phyloP scores from a whole-genome alignment of 2,888 invertebrate species.

The Cataglyphis rosenhaueri region DNA sequence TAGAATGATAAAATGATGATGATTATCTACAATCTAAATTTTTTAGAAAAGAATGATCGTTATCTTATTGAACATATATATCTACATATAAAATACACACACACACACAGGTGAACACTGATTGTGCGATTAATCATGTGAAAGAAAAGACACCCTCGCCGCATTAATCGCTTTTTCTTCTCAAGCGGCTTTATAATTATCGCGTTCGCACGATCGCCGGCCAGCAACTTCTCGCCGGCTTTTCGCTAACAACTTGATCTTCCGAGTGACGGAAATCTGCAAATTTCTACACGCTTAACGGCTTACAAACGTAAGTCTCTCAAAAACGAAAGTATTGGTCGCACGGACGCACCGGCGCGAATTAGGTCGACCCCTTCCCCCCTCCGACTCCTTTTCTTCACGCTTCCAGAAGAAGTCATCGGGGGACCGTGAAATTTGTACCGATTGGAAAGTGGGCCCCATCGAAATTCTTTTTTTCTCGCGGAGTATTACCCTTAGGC shows the following conservation, averaged over 20 bases:
- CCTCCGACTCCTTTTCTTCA: slow-evolving; percentile 26
- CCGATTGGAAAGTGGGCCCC: slow-evolving; percentile 64
- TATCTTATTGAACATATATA: background rate
- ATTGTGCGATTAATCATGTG: slow-evolving; percentile 49
- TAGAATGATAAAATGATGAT: background rate
- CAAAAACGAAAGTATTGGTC: slow-evolving; percentile 73
- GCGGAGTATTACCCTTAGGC: slow-evolving; percentile 18
- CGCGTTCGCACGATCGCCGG: slow-evolving; percentile 46
- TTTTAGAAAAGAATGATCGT: background rate
- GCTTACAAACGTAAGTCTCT: slow-evolving; percentile 59
- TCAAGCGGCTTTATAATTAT: slow-evolving; percentile 57
- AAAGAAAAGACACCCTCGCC: slow-evolving; percentile 39
- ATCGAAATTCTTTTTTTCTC: slow-evolving; percentile 9
- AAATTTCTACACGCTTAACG: slow-evolving; percentile 42
- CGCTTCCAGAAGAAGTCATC: slow-evolving; percentile 24
- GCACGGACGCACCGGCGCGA: slow-evolving; percentile 52
- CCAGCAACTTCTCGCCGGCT: slow-evolving; percentile 11
- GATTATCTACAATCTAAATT: background rate
- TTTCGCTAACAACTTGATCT: background rate
- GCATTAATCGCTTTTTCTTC: slow-evolving; percentile 56
- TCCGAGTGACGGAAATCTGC: slow-evolving; percentile 32
- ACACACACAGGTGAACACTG: slow-evolving; percentile 14
- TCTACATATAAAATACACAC: slow-evolving; percentile 28
- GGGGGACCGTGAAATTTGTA: slow-evolving; percentile 61
- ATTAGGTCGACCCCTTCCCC: slow-evolving; percentile 66